These are phyloP conservation scores for Ceyx melanurus DNA, from an alignment of 2,113 vertebrate genomes.

Conservation along the genomic window DNA sequence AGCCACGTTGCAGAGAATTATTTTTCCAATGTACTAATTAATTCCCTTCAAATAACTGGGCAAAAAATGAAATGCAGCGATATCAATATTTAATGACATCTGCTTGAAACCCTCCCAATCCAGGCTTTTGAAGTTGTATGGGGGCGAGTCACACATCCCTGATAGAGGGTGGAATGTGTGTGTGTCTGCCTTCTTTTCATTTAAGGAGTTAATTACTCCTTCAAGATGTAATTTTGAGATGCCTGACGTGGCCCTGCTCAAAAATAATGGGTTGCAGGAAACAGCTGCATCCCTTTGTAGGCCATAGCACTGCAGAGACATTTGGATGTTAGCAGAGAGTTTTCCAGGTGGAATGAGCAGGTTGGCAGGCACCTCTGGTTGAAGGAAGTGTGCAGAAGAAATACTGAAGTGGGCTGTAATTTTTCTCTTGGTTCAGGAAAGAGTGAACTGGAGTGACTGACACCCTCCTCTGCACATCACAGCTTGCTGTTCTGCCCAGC, in stretches of 20 bases:
- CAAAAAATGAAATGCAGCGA: background rate
- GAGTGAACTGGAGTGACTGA: background rate
- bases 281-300: background rate
- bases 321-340: background rate
- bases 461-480: background rate
- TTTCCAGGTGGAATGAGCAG: background rate
- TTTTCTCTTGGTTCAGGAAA: background rate
- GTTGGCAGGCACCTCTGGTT: background rate
- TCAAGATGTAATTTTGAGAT: background rate
- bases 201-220: background rate
- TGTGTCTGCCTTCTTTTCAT: conserved; percentile 2
- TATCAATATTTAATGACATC: conserved; percentile 36
- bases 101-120: background rate
- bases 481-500: background rate
- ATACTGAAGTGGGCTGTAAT: background rate
- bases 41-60: conserved; percentile 15
- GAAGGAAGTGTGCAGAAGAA: background rate
- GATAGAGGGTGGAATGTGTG: background rate
- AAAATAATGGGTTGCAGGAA: background rate
- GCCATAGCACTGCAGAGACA: accelerated
- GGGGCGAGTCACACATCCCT: background rate
- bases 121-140: background rate
- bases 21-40: conserved; percentile 22
- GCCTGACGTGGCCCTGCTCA: background rate
- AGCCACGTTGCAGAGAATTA: background rate